phyloP scores from a whole-genome alignment of 2,888 invertebrate genomes.

The Malthinus seriepunctatus region DNA sequence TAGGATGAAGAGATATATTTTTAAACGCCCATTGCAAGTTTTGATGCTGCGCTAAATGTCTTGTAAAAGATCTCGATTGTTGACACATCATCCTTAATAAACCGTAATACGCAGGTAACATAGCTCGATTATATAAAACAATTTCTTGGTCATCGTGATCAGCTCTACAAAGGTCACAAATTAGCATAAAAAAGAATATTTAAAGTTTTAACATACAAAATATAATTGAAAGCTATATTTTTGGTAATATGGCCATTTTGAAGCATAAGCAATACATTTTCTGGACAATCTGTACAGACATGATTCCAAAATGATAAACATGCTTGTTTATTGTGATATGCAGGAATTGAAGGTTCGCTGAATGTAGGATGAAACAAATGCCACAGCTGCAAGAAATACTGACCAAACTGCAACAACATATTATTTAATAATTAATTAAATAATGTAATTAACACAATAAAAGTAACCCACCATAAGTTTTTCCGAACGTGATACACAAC shows the following conservation, averaged over 20 bases:
- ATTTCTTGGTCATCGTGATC: slow-evolving; percentile 97
- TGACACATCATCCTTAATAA: slow-evolving; percentile 88
- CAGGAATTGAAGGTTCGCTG: slow-evolving; percentile 92
- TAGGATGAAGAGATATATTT: slow-evolving; percentile 94
- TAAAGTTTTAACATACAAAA: slow-evolving; percentile 70
- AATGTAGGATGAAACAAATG: slow-evolving; percentile 92
- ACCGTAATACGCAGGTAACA: slow-evolving; percentile 92
- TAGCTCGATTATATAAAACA: slow-evolving; percentile 89
- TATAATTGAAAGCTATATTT: slow-evolving; percentile 96
- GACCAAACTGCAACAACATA: slow-evolving; percentile 74
- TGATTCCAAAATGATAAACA: slow-evolving; percentile 93
- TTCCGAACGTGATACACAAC: slow-evolving; percentile 87
- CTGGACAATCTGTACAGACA: slow-evolving; percentile 89
- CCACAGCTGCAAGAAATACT: slow-evolving; percentile 90
- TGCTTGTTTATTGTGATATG: slow-evolving; percentile 95
- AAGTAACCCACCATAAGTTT: slow-evolving; percentile 79
- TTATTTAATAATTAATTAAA: slow-evolving; percentile 22
- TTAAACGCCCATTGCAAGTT: slow-evolving; percentile 97
- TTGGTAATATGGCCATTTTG: slow-evolving; percentile 87
- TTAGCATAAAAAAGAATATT: not conserved
- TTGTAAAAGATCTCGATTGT: slow-evolving; percentile 82
- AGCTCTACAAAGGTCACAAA: slow-evolving; percentile 63
- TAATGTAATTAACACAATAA: too few relatives aligned
- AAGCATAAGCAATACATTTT: slow-evolving; percentile 87
- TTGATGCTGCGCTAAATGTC: slow-evolving; percentile 88